Conservation (phyloP, 2,888 invertebrate genomes). For the Lissonota sp. region DNA sequence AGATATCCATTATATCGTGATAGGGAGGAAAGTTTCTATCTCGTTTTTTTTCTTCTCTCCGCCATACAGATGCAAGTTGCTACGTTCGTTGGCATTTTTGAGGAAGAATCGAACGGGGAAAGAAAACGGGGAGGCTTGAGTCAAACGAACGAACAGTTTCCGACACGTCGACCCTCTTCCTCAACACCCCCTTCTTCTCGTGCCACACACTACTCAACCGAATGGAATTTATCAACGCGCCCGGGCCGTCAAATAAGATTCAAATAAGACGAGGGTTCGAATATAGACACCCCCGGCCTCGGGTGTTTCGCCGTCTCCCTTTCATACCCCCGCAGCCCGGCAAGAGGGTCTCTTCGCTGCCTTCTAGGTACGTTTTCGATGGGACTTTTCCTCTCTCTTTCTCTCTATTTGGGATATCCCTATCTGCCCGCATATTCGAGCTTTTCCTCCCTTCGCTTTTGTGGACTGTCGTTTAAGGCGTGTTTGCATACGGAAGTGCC, state of each 20-base stretch:
- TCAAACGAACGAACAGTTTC: conserved; percentile 71
- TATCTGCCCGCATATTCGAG: conserved; percentile 3
- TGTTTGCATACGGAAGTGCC: conserved; percentile 52
- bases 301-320: background rate
- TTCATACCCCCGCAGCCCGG: background rate
- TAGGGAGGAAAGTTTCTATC: conserved; percentile 37
- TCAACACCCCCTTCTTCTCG: conserved; percentile 35
- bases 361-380: too few relatives aligned
- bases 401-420: conserved; percentile 18
- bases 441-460: conserved; percentile 9
- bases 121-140: conserved; percentile 47
- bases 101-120: conserved; percentile 19
- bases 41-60: conserved; percentile 33
- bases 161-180: conserved; percentile 70
- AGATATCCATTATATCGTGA: too few relatives aligned
- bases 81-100: background rate
- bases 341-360: too few relatives aligned
- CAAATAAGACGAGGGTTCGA: conserved; percentile 72
- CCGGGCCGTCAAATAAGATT: conserved; percentile 76
- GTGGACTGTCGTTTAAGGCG: conserved; percentile 43
- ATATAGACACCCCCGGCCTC: conserved; percentile 33
- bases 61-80: conserved; percentile 5
- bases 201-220: conserved; percentile 72
- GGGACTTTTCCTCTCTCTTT: background rate
- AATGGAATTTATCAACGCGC: conserved; percentile 79